These are phyloP conservation scores for Oreortyx pictus DNA, from an alignment of 2,797 vertebrate genomes.

Conservation along the genomic window DNA sequence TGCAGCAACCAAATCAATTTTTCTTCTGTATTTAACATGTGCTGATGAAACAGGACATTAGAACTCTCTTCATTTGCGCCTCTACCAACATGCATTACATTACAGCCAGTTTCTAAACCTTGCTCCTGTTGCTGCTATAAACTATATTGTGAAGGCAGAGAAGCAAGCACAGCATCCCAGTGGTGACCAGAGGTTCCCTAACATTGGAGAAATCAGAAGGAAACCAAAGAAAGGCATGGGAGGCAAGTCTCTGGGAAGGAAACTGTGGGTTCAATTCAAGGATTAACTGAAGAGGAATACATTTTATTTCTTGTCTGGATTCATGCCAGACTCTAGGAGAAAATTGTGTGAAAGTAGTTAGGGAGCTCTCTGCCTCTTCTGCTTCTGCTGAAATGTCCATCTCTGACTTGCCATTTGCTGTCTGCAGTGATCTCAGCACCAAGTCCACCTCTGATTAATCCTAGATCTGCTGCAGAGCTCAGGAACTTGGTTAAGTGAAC, in stretches of 20 bases:
- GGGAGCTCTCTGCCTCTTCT: neutral
- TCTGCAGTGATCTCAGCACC: neutral
- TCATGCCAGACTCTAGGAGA: neutral
- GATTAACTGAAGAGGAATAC: neutral
- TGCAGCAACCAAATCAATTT: neutral
- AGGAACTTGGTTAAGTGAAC: slow-evolving; percentile 1
- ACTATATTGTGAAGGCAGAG: neutral
- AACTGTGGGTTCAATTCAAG: neutral
- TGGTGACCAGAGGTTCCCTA: rapidly evolving
- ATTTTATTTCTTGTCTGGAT: neutral
- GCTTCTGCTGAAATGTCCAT: neutral
- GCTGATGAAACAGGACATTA: neutral
- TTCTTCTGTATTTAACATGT: neutral
- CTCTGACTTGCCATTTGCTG: neutral
- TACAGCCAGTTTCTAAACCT: neutral
- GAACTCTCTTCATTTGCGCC: neutral
- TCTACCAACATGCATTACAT: rapidly evolving
- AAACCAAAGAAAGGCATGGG: neutral
- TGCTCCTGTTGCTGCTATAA: neutral
- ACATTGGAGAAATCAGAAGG: neutral
- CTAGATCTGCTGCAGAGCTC: neutral
- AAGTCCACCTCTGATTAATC: neutral
- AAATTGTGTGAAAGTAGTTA: neutral
- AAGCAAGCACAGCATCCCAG: neutral
- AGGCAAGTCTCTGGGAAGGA: neutral